A percentile compares a stretch with the other conserved stretches of the same genome.
Conservation (phyloP, 2,888 invertebrate species). For the Ecdyonurus torrentis region DNA sequence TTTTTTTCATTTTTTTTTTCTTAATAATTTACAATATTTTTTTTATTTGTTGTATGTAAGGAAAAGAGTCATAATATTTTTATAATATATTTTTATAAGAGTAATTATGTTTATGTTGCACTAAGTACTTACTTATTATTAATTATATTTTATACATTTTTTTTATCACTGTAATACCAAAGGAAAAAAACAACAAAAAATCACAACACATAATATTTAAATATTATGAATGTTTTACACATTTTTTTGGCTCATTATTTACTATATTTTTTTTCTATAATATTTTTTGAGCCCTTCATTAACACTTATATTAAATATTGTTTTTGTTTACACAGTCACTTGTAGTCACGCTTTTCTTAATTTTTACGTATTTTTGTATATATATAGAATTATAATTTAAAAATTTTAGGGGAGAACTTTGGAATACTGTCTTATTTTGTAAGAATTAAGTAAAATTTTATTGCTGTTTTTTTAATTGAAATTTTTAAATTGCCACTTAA, state of each 20-base stretch:
- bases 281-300: too few relatives aligned
- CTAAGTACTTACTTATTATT: constrained; percentile 1
- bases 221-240: neutral
- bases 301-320: too few relatives aligned
- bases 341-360: neutral
- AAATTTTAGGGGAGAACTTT: neutral
- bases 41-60: neutral
- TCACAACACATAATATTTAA: neutral
- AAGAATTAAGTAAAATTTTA: too few relatives aligned
- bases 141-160: neutral
- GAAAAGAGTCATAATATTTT: neutral
- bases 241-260: neutral
- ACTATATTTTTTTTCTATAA: too few relatives aligned
- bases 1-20: neutral
- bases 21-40: neutral
- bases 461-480: too few relatives aligned
- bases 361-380: too few relatives aligned
- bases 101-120: constrained; percentile 7
- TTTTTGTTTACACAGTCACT: too few relatives aligned
- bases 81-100: neutral
- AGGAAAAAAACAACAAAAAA: constrained; percentile 1
- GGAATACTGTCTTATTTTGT: neutral
- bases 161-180: neutral
- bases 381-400: too few relatives aligned
- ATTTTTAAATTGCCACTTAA: too few relatives aligned